Evolutionary conservation across 2,797 vertebrate species (phyloP), one percentile per base, ranked within the genome.

Genomic region (Lerista edwardsae): DNA sequence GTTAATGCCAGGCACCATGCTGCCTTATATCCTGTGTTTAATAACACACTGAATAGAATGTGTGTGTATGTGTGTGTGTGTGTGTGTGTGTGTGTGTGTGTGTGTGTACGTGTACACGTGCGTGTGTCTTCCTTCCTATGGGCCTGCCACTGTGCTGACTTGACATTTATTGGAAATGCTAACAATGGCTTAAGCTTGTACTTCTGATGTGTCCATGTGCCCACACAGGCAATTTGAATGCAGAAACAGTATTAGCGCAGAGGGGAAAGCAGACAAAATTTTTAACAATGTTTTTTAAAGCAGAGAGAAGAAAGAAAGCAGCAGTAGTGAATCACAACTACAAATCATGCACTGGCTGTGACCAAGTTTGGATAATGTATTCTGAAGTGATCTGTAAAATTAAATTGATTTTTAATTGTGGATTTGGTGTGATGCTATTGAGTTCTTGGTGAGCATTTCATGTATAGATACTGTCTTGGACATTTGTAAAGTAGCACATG

Each of bases 11-110:
- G 92, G 94, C 93, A 94, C 93, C 84, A 5, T 84, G 93, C 96
- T 96, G 96, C 96, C 96, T 96, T 97, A 96, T 84, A 91, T 89
- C 93, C 92, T n/a, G 59, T 94, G 89, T 94, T 90, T 80, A 92
- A 79, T 87, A 92, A 93, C 95, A 96, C 95, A 95, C 94, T 94
- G 95, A 96, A 89, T 92, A 82, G 44, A 75, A 27, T 44, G 34
- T 1, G 34, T 19, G 10, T 34, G 15, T 69, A 34, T 93, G 92
- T 79, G 47, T 7, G 47, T 51, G 47, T 92, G 85, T 69, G 34
- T 7, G 1, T 31, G 47, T 51, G 61, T 11, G 64, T 11, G 84
- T 93, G 92, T 92, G 86, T 44, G 41, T 8, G 41, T 44, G 41
- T 44, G 41, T 92, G 94, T 92, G 64, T 0, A 83, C 11, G 82